These are phyloP conservation scores for Ryuthela nishihirai DNA, from an alignment of 2,888 invertebrate genomes.

Conservation along the genomic window DNA sequence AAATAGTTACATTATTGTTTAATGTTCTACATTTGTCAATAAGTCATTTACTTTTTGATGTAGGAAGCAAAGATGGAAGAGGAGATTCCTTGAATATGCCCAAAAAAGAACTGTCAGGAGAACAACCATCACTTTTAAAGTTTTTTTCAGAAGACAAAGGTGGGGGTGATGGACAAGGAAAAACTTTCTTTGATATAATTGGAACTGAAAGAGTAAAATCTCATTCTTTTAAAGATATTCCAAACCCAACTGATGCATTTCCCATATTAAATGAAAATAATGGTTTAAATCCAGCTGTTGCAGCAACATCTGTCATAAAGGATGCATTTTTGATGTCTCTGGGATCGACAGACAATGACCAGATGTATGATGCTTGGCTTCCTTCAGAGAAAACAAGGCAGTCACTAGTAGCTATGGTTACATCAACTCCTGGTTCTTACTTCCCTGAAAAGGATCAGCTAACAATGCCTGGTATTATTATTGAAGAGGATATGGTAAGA, in stretches of 20 bases:
- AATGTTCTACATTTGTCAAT: too few species aligned
- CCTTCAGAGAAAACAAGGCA: conserved; percentile 70
- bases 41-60: too few species aligned
- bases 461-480: conserved; percentile 78
- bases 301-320: background rate
- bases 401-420: conserved; percentile 57
- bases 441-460: conserved; percentile 68
- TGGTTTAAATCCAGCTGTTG: background rate
- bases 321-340: too few species aligned
- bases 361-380: conserved; percentile 62
- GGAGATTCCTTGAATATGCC: too few species aligned
- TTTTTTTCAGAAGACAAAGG: conserved; percentile 35
- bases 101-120: too few species aligned
- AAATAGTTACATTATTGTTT: too few species aligned
- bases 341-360: too few species aligned
- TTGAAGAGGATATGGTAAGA: conserved; percentile 75
- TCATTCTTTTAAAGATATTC: too few species aligned
- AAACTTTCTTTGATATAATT: conserved; percentile 37
- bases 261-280: background rate
- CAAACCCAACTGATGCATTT: background rate
- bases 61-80: too few species aligned
- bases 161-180: conserved; percentile 33
- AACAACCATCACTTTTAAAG: conserved; percentile 18
- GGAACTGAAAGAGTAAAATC: conserved; percentile 11
- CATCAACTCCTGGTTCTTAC: conserved; percentile 66